Conservation (phyloP, 1,140 invertebrate species). For the Tetraneura akinire region DNA sequence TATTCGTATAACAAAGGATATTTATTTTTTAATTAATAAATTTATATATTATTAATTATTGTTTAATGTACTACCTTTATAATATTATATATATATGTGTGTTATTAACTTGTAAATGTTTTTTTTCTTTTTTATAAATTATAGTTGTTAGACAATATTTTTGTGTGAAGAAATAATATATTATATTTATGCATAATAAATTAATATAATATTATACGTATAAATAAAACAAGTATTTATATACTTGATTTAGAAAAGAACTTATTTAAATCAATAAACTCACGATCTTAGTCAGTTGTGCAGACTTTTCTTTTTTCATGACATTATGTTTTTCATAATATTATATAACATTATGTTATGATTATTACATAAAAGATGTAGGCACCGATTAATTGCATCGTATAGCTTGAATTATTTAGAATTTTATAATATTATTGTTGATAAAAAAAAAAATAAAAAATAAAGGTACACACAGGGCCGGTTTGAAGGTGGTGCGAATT, state of each 20-base stretch:
- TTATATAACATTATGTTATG: background rate
- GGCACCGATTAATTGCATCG: no score
- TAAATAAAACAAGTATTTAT: slow-evolving; percentile 9
- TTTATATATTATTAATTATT: slow-evolving; percentile 37
- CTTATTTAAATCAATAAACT: slow-evolving; percentile 44
- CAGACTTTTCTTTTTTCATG: background rate
- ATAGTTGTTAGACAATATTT: slow-evolving; percentile 34
- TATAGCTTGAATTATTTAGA: no score
- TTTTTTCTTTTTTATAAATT: slow-evolving; percentile 28
- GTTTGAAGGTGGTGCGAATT: no score
- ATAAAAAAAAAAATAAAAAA: no score
- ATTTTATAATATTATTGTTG: no score
- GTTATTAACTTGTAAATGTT: slow-evolving; percentile 43
- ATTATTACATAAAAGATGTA: no score
- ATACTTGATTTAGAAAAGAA: slow-evolving; percentile 11
- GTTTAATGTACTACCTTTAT: background rate
- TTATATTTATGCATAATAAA: background rate
- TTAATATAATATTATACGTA: no score
- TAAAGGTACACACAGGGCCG: no score
- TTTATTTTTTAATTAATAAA: slow-evolving; percentile 42
- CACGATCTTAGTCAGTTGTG: slow-evolving; percentile 39
- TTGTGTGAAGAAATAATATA: slow-evolving; percentile 25
- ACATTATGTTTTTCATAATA: background rate
- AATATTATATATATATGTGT: slow-evolving; percentile 26
- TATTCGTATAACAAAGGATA: slow-evolving; percentile 9